Evolutionary conservation across 2,797 vertebrate species (phyloP).

Genomic region (Sphenopsis melanotis): DNA sequence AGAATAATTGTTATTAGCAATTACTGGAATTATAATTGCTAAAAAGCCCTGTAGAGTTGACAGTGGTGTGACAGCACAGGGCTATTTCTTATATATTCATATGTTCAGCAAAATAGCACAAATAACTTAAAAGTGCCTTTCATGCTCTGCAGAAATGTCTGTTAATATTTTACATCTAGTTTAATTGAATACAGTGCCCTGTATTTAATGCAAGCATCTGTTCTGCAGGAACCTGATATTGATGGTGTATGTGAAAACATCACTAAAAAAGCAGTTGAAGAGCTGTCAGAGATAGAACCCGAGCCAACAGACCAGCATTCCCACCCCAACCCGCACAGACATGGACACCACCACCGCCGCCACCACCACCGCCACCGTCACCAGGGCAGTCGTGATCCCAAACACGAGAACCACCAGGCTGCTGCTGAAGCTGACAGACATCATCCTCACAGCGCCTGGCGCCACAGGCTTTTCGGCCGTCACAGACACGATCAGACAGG

Average conservation of each 20-base stretch:
- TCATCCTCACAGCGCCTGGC: neutral
- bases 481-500: neutral
- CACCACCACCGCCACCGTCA: neutral
- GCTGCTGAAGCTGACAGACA: neutral
- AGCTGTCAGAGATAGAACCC: neutral
- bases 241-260: conserved; percentile 21
- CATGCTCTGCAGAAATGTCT: neutral
- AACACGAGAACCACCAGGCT: neutral
- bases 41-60: neutral
- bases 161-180: neutral
- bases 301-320: neutral
- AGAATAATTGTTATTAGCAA: neutral
- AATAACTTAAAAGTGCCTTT: neutral
- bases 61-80: neutral
- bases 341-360: neutral
- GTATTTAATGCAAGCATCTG: neutral
- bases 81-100: neutral
- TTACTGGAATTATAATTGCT: neutral
- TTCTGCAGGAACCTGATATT: conserved; percentile 58
- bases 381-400: neutral
- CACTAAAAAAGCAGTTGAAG: neutral
- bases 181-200: neutral
- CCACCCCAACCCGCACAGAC: neutral
- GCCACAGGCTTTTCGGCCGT: neutral
- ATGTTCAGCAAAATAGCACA: neutral